phyloP scores from a whole-genome alignment of 2,797 vertebrate genomes.

The Setipinna tenuifilis region DNA sequence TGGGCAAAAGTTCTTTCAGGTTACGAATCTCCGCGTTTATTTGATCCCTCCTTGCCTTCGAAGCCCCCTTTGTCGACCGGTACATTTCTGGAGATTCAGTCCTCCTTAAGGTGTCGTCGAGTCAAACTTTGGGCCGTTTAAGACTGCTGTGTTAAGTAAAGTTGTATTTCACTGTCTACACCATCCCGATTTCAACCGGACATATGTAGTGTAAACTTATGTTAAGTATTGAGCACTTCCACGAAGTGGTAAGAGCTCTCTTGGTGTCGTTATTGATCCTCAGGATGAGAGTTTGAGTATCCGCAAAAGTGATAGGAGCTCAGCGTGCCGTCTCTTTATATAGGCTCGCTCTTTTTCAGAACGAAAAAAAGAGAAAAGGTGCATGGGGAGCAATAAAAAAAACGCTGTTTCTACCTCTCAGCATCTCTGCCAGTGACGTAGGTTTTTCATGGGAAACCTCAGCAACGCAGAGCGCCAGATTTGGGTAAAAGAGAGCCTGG shows the following conservation, averaged over 20 bases:
- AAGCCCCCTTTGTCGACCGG: conserved; percentile 82
- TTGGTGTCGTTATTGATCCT: not conserved
- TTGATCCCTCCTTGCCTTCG: conserved; percentile 82
- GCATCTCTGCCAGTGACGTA: conserved; percentile 60
- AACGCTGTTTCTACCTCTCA: conserved; percentile 40
- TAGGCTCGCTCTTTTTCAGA: conserved; percentile 35
- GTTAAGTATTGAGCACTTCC: not conserved
- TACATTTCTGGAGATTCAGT: conserved; percentile 66
- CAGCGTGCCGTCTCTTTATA: conserved; percentile 47
- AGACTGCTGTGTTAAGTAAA: not conserved
- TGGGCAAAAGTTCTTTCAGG: conserved; percentile 80
- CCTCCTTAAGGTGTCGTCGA: not conserved
- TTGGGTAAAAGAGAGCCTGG: conserved; percentile 61
- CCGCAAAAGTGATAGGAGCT: conserved; percentile 41
- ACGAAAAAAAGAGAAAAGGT: conserved; percentile 33
- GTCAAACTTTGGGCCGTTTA: not conserved
- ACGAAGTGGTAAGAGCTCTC: not conserved
- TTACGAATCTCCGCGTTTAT: conserved; percentile 83
- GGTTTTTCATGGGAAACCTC: conserved; percentile 47
- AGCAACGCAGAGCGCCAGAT: conserved; percentile 70
- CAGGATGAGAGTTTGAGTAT: not conserved
- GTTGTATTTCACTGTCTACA: not conserved
- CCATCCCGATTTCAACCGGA: not conserved
- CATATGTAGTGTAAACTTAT: conserved; percentile 7
- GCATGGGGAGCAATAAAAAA: conserved; percentile 41